A percentile compares a stretch with the other conserved stretches of the same genome.
phyloP scores from a whole-genome alignment of 2,113 vertebrate genomes.

The Corythornis madagascariensis region DNA sequence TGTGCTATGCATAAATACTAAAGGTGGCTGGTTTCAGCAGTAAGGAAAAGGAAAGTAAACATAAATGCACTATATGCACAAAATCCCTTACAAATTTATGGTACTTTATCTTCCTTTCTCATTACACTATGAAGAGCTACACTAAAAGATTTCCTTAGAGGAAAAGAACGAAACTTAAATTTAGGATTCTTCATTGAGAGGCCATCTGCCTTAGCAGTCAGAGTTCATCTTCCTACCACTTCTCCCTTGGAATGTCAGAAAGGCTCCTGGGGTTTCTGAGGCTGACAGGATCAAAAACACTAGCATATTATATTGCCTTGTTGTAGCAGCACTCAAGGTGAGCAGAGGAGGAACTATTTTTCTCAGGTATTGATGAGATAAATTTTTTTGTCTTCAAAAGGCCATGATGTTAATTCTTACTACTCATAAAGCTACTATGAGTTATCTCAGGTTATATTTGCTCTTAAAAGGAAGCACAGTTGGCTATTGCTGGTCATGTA shows the following conservation, averaged over 20 bases:
- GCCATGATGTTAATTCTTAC: too few relatives aligned
- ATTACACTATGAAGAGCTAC: not conserved
- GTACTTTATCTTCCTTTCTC: not conserved
- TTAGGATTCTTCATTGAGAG: not conserved
- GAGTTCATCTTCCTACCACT: not conserved
- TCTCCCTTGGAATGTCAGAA: not conserved
- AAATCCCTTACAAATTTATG: not conserved
- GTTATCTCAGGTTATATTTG: not conserved
- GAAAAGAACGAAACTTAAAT: not conserved
- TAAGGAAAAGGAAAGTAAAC: not conserved
- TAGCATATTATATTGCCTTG: not conserved
- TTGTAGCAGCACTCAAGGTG: not conserved
- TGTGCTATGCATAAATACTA: not conserved
- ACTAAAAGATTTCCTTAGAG: not conserved
- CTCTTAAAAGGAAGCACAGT: not conserved
- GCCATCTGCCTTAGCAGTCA: not conserved
- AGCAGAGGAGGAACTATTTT: not conserved
- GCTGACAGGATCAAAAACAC: not conserved
- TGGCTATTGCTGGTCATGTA: not conserved
- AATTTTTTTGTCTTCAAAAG: not conserved
- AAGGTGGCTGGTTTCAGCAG: not conserved
- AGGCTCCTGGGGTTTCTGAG: not conserved
- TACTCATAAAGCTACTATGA: not conserved
- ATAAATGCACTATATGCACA: not conserved
- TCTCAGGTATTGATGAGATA: not conserved